Evolutionary conservation across 2,797 vertebrate genomes (phyloP), one percentile per base, ranked within the genome.

Genomic region (Euphonia xanthogaster): DNA sequence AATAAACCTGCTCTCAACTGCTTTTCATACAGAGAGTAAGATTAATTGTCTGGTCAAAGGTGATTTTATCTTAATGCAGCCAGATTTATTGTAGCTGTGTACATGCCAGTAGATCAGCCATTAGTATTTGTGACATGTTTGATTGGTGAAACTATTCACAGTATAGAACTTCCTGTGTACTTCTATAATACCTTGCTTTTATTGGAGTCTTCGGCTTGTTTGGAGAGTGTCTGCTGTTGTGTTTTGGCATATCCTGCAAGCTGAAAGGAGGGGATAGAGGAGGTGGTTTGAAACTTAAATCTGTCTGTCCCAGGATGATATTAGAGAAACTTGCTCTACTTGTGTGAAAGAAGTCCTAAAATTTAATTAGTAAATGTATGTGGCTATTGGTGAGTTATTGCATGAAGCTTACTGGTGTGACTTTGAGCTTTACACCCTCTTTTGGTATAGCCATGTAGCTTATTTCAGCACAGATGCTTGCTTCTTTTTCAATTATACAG

Each of bases 1-100:
- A 98, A 95, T 99, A 98, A 95, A 86, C 45, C 72, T 54, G 53
- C 17, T 89, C 37, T 78, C 39, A 24, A 2, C 20, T 72, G 44
- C 30, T 93, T 86, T 74, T 80, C 30, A 4, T 79, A 18, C 12
- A 1, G 60, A 22, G 25, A 63, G 15, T 57, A 47, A 78, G 30
- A 51, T 70, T 18, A 17, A 19, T 77, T 48, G 6, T 51, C 22
- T 85, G 28, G n/a, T 76, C 50, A 37, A 45, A 45, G 23, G 24
- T 63, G 50, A 6, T 24, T 75, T 86, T 79, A 7, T 51, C 10
- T 66, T 74, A 13, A 2, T 21, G 15, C 47, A 61, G 3, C 8
- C 24, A 22, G 35, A 25, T 37, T 37, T 68, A 23, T 45, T 62
- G 24, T 62, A 72, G 23, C 31, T 88, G 4, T 74, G 14, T 65